These are phyloP conservation scores for Ondatra zibethicus DNA, from an alignment of 2,113 vertebrate species.

Conservation along the genomic window DNA sequence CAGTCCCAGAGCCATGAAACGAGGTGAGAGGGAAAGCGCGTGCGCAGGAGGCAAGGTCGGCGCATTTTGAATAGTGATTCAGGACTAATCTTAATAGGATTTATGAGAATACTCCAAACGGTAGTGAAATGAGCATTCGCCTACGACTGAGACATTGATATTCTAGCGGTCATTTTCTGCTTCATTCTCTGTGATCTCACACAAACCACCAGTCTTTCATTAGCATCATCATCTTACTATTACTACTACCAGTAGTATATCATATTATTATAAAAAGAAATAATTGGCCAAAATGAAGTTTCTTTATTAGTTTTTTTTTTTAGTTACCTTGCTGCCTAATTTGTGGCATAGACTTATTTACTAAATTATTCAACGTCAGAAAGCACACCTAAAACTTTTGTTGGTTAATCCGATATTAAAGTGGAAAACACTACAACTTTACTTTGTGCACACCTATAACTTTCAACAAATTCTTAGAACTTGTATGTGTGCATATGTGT, in stretches of 20 bases:
- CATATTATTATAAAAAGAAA: not conserved
- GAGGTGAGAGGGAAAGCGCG: conserved; percentile 86
- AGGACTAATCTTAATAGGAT: not conserved
- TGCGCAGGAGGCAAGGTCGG: rapidly evolving
- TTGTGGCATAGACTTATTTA: not conserved
- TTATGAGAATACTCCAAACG: not conserved
- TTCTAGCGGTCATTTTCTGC: conserved; percentile 5
- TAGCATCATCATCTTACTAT: not conserved
- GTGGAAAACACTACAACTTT: not conserved
- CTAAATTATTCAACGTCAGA: not conserved
- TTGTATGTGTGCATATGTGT: not conserved
- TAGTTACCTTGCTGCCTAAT: not conserved
- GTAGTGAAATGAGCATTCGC: not conserved
- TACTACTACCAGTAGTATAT: not conserved
- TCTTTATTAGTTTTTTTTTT: not conserved
- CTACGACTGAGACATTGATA: not conserved
- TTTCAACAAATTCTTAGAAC: conserved; percentile 30
- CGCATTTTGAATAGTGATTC: not conserved
- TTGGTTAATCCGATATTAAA: conserved; percentile 1
- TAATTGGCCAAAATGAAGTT: not conserved
- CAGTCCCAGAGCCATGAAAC: conserved; percentile 94
- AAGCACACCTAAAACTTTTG: conserved; percentile 11
- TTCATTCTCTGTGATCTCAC: not conserved
- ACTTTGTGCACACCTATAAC: not conserved
- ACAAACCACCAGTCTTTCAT: not conserved